Base-by-base conservation (phyloP, 2,113 vertebrate genomes). In the Myotis lucifugus region DNA sequence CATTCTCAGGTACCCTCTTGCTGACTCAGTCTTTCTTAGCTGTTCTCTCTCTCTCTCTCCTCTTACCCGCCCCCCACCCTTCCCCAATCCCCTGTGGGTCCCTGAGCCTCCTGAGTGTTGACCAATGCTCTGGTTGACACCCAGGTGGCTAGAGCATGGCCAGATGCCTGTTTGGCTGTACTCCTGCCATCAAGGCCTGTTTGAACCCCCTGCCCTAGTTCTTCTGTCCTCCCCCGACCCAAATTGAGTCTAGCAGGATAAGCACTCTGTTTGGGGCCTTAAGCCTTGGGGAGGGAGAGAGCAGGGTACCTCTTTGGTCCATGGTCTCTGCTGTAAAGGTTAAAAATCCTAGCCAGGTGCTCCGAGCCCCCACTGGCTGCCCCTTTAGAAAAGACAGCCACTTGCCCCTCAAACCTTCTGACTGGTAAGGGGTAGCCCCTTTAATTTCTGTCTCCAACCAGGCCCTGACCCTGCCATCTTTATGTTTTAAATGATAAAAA, bases 401-500 rank as follows among this genome's bases (percentile, higher is more conserved):
- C 32, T 61, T 1, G 34, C 12, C 19, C 4, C 37, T 11, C 52
- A 18, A 73, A 34, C 13, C 76, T 82, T 42, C 61, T 91, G 83
- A 46, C 19, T 42, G 40, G 25, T 14, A 78, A 78, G 23, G 27
- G 12, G 29, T 64, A 52, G 70, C 34, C 18, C 34, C 77, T 50
- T 79, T 69, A 66, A n/a, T 78, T 96, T 48, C 19, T 6, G 5
- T 34, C 3, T 54, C 37, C 13, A 87, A 52, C n/a, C 40, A 66
- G 19, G 29, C 27, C 40, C 78, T 61, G 72, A 34, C 8, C 3
- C 50, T 92, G 19, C 46, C 17, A 46, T 48, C 23, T 81, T 82
- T 90, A 54, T 90, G 29, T 67, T 85, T 96, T 93, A 88, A 83
- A 42, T 85, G 14, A 4, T 46, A 72, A 59, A 79, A 46, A 37